phyloP scores from a whole-genome alignment of 2,113 vertebrate species.

The Narcine bancroftii region DNA sequence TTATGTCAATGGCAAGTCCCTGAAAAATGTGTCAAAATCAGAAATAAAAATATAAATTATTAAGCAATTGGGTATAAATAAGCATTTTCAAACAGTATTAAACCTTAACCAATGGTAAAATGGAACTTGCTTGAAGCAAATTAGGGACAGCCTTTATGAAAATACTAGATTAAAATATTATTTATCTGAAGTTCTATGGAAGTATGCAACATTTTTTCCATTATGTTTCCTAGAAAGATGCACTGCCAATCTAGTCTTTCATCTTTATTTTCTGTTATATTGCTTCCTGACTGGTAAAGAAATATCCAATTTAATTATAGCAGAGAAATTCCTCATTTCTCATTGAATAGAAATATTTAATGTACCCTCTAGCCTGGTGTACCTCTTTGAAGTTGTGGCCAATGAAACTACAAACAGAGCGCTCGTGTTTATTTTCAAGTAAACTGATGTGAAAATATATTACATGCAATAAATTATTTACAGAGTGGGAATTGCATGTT shows the following conservation, averaged over 20 bases:
- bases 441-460: conserved; percentile 14
- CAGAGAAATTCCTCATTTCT: conserved; percentile 3
- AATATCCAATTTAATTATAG: conserved; percentile 13
- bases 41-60: background rate
- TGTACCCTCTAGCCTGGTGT: background rate
- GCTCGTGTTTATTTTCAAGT: background rate
- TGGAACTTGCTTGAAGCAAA: background rate
- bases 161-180: background rate
- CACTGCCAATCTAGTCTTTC: background rate
- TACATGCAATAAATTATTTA: background rate
- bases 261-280: background rate
- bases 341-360: background rate
- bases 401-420: background rate
- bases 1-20: background rate
- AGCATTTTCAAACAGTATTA: background rate
- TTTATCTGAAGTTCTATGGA: background rate
- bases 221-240: conserved; percentile 6
- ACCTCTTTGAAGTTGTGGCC: background rate
- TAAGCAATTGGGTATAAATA: background rate
- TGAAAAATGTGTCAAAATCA: background rate
- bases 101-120: background rate
- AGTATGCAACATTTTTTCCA: background rate
- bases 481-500: background rate
- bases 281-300: background rate
- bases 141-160: background rate